Evolutionary conservation across 2,113 vertebrate genomes (phyloP).

Genomic region (Thunnus maccoyii): DNA sequence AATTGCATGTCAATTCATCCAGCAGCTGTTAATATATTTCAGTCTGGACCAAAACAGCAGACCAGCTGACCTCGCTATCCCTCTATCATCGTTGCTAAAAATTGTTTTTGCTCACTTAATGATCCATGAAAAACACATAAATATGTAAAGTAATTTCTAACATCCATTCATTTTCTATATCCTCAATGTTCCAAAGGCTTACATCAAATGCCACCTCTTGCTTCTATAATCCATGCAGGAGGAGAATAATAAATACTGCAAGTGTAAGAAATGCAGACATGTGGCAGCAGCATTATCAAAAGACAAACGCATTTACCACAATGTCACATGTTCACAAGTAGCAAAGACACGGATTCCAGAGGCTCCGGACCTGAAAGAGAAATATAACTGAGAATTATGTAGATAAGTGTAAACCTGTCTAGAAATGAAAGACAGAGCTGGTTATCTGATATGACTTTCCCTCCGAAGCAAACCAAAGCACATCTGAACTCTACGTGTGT

Average conservation of each 20-base stretch:
- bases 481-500: constrained; percentile 69
- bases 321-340: constrained; percentile 48
- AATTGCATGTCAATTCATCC: neutral
- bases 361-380: constrained; percentile 58
- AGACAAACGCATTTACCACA: constrained; percentile 43
- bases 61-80: neutral
- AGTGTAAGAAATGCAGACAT: constrained; percentile 23
- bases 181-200: neutral
- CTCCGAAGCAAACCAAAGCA: constrained; percentile 66
- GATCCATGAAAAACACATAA: constrained; percentile 16
- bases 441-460: constrained; percentile 77
- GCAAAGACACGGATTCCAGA: constrained; percentile 33
- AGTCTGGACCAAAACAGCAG: neutral
- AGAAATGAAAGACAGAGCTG: constrained; percentile 74
- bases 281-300: constrained; percentile 28
- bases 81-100: neutral
- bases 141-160: neutral
- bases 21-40: neutral
- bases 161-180: neutral
- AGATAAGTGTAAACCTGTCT: constrained; percentile 72
- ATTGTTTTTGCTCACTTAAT: neutral
- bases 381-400: constrained; percentile 62
- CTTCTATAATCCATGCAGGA: constrained; percentile 15
- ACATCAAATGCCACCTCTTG: neutral
- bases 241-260: constrained; percentile 13